Base-by-base conservation (phyloP, 2,797 vertebrate genomes). In the Mus caroli region DNA sequence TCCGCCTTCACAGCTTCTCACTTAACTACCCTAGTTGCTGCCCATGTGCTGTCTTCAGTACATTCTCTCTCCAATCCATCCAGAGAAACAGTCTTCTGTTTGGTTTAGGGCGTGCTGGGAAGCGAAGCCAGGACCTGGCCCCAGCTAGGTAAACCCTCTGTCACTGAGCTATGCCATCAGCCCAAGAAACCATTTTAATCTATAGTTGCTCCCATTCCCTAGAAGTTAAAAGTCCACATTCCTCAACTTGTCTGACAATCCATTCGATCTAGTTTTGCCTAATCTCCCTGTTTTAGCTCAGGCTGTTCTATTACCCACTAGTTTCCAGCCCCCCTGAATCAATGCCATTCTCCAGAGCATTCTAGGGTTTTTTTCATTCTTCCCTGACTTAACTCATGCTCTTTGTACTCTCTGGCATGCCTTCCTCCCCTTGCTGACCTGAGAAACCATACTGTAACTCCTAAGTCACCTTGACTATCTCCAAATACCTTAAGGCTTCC, bases 191-290 rank as follows among this genome's bases (percentile, higher is more conserved):
- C 14, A 4, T 90, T 95, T 64, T 34, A 28, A 79, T 69, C 77
- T 52, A 2, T 14, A 15, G 24, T 58, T 52, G 37, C 46, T 69
- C 50, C 56, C 40, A 73, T 19, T 84, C 58, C 76, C 50, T 80
- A 2, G 31, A 60, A 50, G 60, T 94, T 64, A 67, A 95, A 95
- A 89, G 80, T 94, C 85, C 92, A 94, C 75, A 88, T 46, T 93
- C 78, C 79, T 91, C 90, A 67, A 6, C 2, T 50, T 62, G 50
- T 46, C 82, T 43, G 56, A 86, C 77, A 90, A 80, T 77, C 71
- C 7, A 6, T 52, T 90, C 88, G 54, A 13, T 83, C 86, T 69
- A 46, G 60, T 40, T 95, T 54, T 46, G 34, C 77, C 77, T 92
- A 46, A 87, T 96, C 95, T 60, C 79, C 26, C 24, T 40, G 22